Evolutionary conservation across 2,888 invertebrate species (phyloP).

Genomic region (Anoncus sp.): DNA sequence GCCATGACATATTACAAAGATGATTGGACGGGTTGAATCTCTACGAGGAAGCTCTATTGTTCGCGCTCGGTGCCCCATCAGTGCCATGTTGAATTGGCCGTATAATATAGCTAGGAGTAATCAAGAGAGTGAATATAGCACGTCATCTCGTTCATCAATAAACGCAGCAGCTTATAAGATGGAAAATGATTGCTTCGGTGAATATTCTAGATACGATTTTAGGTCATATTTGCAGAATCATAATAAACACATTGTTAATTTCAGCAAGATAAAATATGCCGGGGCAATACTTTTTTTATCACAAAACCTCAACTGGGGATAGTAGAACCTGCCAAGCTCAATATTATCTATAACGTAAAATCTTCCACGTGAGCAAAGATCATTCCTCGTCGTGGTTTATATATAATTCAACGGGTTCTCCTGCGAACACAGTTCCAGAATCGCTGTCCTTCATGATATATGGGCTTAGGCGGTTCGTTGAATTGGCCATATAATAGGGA

Average conservation of each 20-base stretch:
- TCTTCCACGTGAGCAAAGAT: neutral
- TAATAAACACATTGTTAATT: neutral
- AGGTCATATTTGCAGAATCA: neutral
- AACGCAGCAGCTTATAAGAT: neutral
- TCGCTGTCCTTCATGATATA: slow-evolving; percentile 33
- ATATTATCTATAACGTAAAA: neutral
- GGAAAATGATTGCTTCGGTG: neutral
- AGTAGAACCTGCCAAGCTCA: neutral
- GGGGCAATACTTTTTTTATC: neutral
- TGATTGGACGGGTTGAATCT: slow-evolving; percentile 9
- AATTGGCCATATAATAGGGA: slow-evolving; percentile 39
- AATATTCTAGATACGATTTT: neutral
- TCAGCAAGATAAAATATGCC: neutral
- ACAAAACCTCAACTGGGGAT: no score
- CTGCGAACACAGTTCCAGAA: slow-evolving; percentile 1
- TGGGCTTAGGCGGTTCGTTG: slow-evolving; percentile 40
- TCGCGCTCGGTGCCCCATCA: slow-evolving; percentile 8
- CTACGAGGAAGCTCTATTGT: slow-evolving; percentile 21
- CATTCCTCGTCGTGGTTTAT: neutral
- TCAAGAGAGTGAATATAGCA: slow-evolving; percentile 10
- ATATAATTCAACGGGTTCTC: slow-evolving; percentile 15
- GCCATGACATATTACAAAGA: slow-evolving; percentile 41
- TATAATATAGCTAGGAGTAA: slow-evolving; percentile 16
- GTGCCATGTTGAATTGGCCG: slow-evolving; percentile 5
- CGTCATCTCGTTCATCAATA: neutral